Percentiles rank a stretch among this genome's conserved stretches.
Conservation (phyloP, 2,797 vertebrate species). For the Lutjanus argentimaculatus region DNA sequence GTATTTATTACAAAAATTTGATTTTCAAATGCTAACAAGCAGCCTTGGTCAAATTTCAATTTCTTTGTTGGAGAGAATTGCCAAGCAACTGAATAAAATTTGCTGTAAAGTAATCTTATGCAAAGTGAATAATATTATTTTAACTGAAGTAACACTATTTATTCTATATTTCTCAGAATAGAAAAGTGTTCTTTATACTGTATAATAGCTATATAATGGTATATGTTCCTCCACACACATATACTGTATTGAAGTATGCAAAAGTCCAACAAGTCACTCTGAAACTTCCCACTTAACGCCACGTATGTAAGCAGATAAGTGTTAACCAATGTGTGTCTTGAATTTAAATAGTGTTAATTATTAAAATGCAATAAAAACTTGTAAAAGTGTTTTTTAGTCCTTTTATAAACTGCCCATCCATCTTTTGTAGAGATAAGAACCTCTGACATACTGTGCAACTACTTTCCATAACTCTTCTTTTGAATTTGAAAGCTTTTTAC, state of each 20-base stretch:
- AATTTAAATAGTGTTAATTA: background rate
- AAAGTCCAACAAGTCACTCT: background rate
- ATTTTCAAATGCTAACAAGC: conserved; percentile 82
- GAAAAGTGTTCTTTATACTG: background rate
- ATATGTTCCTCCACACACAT: background rate
- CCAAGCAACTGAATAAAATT: background rate
- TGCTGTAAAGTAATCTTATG: background rate
- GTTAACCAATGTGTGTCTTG: background rate
- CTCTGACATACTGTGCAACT: background rate
- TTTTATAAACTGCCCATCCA: background rate
- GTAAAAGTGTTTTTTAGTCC: background rate
- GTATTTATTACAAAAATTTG: conserved; percentile 13
- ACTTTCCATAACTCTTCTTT: background rate
- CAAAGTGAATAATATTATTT: background rate
- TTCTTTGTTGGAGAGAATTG: background rate
- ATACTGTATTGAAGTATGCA: background rate
- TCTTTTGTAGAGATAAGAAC: background rate
- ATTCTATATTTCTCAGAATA: background rate
- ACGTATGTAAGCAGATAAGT: background rate
- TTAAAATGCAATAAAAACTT: background rate
- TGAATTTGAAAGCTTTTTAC: background rate
- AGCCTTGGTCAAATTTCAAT: conserved; percentile 4
- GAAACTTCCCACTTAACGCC: background rate
- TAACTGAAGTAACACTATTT: background rate
- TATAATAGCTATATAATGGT: no score